Percentiles rank a stretch among this genome's conserved stretches.
phyloP scores from a whole-genome alignment of 2,797 vertebrate species.

The Falco columbarius region DNA sequence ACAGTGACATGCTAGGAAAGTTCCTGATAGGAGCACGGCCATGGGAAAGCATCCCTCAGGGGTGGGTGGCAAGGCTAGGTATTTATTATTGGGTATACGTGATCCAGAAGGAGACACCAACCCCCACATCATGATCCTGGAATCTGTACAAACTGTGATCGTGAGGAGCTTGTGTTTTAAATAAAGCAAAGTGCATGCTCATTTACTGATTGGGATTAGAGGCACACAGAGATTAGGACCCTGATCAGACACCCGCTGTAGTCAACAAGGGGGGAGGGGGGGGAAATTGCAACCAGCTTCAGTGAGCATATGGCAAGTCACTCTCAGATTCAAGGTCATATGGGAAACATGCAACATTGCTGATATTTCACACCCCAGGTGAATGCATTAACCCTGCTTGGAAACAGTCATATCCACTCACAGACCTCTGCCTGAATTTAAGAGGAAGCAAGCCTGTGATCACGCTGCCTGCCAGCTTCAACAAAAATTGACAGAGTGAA shows the following conservation, averaged over 20 bases:
- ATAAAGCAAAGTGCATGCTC: neutral
- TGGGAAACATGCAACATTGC: neutral
- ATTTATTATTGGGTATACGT: neutral
- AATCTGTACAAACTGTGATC: neutral
- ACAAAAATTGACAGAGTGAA: neutral
- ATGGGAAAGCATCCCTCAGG: neutral
- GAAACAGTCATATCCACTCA: neutral
- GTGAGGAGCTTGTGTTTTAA: neutral
- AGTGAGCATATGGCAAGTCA: conserved; percentile 42
- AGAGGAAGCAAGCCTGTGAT: conserved; percentile 1
- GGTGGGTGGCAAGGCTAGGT: neutral
- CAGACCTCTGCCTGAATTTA: neutral
- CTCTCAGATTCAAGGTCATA: conserved; percentile 31
- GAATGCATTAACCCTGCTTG: conserved; percentile 34
- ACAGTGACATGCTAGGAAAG: neutral
- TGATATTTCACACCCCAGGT: conserved; percentile 51
- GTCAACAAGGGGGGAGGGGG: neutral
- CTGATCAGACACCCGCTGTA: neutral
- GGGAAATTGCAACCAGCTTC: neutral
- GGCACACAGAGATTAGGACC: neutral
- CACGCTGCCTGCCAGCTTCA: neutral
- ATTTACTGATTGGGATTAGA: neutral
- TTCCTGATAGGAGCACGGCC: neutral
- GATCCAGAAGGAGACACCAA: neutral
- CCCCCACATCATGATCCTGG: neutral